Conservation (phyloP, 2,888 invertebrate genomes). For the Oeneis ivallda region DNA sequence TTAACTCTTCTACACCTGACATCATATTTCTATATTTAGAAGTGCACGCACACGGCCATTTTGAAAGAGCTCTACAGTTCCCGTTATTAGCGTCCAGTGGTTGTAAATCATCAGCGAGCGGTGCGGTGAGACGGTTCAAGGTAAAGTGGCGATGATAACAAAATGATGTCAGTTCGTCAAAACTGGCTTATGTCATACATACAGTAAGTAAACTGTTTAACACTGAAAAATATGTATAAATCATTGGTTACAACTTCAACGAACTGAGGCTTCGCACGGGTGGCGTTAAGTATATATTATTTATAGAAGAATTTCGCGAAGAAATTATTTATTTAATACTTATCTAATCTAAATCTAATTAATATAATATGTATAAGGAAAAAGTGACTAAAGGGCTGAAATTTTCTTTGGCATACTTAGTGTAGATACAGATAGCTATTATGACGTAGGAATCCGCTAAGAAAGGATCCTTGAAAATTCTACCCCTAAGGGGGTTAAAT, state of each 20-base stretch:
- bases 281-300: too few relatives aligned
- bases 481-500: too few relatives aligned
- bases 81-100: constrained; percentile 48
- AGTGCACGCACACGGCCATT: constrained; percentile 58
- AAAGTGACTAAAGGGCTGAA: too few relatives aligned
- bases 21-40: constrained; percentile 72
- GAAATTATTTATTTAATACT: too few relatives aligned
- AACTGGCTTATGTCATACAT: constrained; percentile 58
- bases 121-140: constrained; percentile 48
- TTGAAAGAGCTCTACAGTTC: constrained; percentile 48
- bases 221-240: constrained; percentile 24
- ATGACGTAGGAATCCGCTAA: too few relatives aligned
- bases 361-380: too few relatives aligned
- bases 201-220: constrained; percentile 44
- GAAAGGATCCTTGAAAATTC: too few relatives aligned
- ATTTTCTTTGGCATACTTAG: too few relatives aligned
- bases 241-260: background rate
- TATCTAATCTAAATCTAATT: too few relatives aligned
- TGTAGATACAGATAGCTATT: too few relatives aligned
- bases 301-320: too few relatives aligned
- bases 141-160: constrained; percentile 54
- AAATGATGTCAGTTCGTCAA: constrained; percentile 65
- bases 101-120: constrained; percentile 43
- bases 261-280: too few relatives aligned
- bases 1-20: constrained; percentile 47